phyloP scores from a whole-genome alignment of 2,888 invertebrate species.

The Cephus rjabovi region DNA sequence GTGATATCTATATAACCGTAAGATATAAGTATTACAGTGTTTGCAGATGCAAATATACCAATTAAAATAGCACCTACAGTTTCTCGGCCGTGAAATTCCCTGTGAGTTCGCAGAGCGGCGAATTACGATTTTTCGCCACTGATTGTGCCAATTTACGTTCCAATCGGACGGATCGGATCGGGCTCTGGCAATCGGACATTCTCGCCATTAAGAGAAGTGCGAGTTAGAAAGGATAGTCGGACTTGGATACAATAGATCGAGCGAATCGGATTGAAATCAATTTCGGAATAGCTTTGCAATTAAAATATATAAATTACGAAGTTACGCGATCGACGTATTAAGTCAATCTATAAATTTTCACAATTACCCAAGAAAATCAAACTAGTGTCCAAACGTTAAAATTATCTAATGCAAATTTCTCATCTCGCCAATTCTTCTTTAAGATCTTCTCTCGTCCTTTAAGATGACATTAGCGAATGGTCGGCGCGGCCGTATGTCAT shows the following conservation, averaged over 20 bases:
- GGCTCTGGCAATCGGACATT: not conserved
- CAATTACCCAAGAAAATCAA: not conserved
- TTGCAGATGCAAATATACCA: not conserved
- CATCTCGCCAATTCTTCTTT: not conserved
- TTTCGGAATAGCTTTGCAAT: not conserved
- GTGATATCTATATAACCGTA: not conserved
- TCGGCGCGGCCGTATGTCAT: conserved; percentile 39
- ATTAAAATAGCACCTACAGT: not conserved
- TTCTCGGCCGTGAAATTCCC: not conserved
- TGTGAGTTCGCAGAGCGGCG: conserved; percentile 5
- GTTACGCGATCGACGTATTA: not conserved
- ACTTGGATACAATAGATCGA: not conserved
- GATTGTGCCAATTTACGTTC: conserved; percentile 13
- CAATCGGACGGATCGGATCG: not conserved
- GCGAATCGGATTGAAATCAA: not conserved
- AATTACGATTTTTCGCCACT: conserved; percentile 20
- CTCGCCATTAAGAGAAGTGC: not conserved
- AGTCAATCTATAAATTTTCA: not conserved
- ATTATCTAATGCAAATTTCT: not conserved
- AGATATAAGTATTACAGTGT: not conserved
- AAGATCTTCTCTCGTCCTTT: conserved; percentile 4
- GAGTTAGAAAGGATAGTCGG: not conserved
- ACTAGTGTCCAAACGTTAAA: not conserved
- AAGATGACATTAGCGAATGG: conserved; percentile 18
- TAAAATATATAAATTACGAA: not conserved